Conservation (phyloP, 2,888 invertebrate species). For the Sycophila texana region DNA sequence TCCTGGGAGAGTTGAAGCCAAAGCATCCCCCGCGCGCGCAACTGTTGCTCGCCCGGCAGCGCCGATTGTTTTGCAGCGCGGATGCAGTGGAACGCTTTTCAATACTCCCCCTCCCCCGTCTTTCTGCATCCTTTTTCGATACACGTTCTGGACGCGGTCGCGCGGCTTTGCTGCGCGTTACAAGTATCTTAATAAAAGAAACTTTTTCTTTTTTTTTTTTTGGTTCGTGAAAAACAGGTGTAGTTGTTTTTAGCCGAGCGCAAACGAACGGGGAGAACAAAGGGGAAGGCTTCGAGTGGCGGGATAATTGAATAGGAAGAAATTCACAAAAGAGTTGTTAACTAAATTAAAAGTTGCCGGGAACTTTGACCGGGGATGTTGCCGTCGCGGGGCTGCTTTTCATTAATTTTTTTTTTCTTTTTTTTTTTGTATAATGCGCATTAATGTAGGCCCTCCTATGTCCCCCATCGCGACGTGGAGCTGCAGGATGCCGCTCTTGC, state of each 20-base stretch:
- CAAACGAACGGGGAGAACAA: background rate
- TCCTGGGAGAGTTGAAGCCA: slow-evolving; percentile 23
- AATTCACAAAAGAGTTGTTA: background rate
- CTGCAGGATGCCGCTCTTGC: too few species aligned
- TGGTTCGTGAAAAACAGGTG: background rate
- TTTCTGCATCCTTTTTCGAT: background rate
- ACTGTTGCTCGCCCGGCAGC: slow-evolving; percentile 18
- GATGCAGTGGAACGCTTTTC: slow-evolving; percentile 16
- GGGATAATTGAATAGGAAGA: too few species aligned
- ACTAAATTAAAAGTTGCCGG: background rate
- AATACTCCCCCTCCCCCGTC: background rate
- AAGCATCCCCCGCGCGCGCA: slow-evolving; percentile 9
- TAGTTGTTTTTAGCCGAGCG: background rate
- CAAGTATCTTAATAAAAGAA: slow-evolving; percentile 14
- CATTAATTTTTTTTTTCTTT: too few species aligned
- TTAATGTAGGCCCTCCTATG: too few species aligned
- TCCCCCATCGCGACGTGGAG: too few species aligned
- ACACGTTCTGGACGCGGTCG: too few species aligned
- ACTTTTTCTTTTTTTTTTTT: background rate
- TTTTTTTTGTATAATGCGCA: too few species aligned
- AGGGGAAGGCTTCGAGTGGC: background rate
- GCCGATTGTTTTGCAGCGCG: slow-evolving; percentile 31
- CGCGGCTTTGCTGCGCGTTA: background rate
- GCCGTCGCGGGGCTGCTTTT: too few species aligned
- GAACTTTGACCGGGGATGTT: background rate